Conservation (phyloP, 2,113 vertebrate genomes). For the Pluvialis apricaria region DNA sequence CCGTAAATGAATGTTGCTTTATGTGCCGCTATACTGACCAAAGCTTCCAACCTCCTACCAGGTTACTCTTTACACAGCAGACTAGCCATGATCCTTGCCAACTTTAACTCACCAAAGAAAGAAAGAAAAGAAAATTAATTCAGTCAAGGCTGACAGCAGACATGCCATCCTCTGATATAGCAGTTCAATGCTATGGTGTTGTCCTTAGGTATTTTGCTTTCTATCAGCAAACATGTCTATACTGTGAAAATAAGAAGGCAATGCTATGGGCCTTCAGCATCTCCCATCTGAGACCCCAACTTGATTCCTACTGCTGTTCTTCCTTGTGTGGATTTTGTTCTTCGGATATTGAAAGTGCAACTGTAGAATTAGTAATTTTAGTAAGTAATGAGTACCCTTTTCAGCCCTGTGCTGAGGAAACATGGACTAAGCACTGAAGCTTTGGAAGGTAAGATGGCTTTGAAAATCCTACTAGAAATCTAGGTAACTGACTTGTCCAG, state of each 20-base stretch:
- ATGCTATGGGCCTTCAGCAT: not conserved
- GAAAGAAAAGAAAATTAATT: not conserved
- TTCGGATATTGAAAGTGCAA: not conserved
- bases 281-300: not conserved
- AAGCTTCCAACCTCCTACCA: not conserved
- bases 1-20: not conserved
- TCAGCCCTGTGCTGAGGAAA: not conserved
- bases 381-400: not conserved
- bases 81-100: not conserved
- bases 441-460: not conserved
- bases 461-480: not conserved
- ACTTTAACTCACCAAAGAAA: not conserved
- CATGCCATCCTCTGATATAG: not conserved
- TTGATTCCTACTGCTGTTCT: not conserved
- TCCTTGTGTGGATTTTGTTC: not conserved
- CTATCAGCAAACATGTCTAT: not conserved
- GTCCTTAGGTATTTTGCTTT: not conserved
- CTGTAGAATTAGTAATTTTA: not conserved
- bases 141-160: not conserved
- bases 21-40: rapidly evolving
- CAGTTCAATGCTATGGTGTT: not conserved
- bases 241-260: not conserved
- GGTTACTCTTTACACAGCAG: not conserved
- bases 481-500: not conserved
- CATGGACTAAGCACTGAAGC: not conserved